Evolutionary conservation across 2,888 invertebrate genomes (phyloP).

Genomic region (Drosophila affinis): DNA sequence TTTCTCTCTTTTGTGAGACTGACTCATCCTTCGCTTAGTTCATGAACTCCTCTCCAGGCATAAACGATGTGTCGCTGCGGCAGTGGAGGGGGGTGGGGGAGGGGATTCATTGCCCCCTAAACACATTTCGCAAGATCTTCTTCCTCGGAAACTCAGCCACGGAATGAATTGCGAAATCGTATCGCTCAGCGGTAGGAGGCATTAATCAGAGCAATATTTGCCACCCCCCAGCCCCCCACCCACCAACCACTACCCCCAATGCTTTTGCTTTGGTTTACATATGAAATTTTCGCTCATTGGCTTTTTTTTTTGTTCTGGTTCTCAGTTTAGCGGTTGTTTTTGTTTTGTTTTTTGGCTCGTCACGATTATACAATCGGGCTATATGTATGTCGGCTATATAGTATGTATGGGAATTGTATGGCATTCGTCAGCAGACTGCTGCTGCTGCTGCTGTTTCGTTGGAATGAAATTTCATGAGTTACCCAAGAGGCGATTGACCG

Average conservation of each 20-base stretch:
- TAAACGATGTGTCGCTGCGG: slow-evolving; percentile 24
- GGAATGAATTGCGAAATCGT: slow-evolving; percentile 16
- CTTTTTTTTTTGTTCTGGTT: slow-evolving; percentile 37
- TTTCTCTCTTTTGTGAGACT: slow-evolving; percentile 34
- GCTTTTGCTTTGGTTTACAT: slow-evolving; percentile 25
- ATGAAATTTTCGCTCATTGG: slow-evolving; percentile 25
- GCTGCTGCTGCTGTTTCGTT: slow-evolving; percentile 46
- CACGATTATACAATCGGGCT: slow-evolving; percentile 74
- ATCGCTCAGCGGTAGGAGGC: slow-evolving; percentile 1
- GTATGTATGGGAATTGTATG: slow-evolving; percentile 31
- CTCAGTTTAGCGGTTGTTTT: not conserved
- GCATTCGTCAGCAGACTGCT: slow-evolving; percentile 67
- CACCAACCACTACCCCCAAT: not conserved
- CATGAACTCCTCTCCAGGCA: slow-evolving; percentile 9
- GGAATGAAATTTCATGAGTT: slow-evolving; percentile 62
- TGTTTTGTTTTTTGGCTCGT: slow-evolving; percentile 28
- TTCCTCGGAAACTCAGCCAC: not conserved
- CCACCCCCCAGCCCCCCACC: no score
- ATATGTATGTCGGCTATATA: slow-evolving; percentile 21
- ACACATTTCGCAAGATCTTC: slow-evolving; percentile 27
- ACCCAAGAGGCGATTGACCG: slow-evolving; percentile 76
- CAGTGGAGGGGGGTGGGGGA: not conserved
- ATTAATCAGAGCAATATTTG: slow-evolving; percentile 29
- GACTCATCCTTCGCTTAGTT: slow-evolving; percentile 10
- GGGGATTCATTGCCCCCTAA: slow-evolving; percentile 12